Evolutionary conservation across 2,797 vertebrate genomes (phyloP), one percentile per base, ranked within the genome.

Genomic region (Neolamprologus multifasciatus): DNA sequence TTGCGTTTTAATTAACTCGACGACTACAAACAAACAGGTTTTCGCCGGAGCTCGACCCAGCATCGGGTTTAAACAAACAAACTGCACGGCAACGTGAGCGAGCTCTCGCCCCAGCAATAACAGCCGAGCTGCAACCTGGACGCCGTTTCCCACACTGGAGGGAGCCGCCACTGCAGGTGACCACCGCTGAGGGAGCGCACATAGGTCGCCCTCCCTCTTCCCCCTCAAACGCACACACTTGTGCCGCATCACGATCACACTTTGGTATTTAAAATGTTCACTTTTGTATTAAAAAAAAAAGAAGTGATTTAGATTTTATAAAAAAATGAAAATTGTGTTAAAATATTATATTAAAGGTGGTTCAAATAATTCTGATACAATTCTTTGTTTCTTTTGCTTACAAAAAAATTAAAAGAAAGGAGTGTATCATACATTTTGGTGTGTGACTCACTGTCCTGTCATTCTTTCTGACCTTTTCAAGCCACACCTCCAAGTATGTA

Each of bases 11-110:
- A 97, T 96, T 96, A 94, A 97, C 95, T 93, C 94, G 93, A 92
- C 82, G 91, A 96, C 94, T 93, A 92, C 93, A 96, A 97, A 96
- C 96, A 96, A 97, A 97, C 94, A 90, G 90, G 89, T 97, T 97
- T 96, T 96, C 89, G 94, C 93, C 93, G 92, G 96, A 87, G 95
- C 89, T 33, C 93, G 93, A 84, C 57, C 93, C 93, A 91, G 93
- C 91, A 94, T 96, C 90, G 95, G 93, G 95, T 95, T 93, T 97
- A 97, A 97, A 97, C 94, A 97, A 98, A 97, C 97, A 97, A 97
- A 94, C 95, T 94, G 93, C 90, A 90, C 85, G 77, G 93, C 54
- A 79, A 96, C 93, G 88, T 83, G 93, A 96, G 94, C 91, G 91
- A 96, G 87, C 91, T 96, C 95, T 96, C 90, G 87, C 92, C 94